phyloP scores from a whole-genome alignment of 2,797 vertebrate genomes.

The Sebastolobus altivelis region DNA sequence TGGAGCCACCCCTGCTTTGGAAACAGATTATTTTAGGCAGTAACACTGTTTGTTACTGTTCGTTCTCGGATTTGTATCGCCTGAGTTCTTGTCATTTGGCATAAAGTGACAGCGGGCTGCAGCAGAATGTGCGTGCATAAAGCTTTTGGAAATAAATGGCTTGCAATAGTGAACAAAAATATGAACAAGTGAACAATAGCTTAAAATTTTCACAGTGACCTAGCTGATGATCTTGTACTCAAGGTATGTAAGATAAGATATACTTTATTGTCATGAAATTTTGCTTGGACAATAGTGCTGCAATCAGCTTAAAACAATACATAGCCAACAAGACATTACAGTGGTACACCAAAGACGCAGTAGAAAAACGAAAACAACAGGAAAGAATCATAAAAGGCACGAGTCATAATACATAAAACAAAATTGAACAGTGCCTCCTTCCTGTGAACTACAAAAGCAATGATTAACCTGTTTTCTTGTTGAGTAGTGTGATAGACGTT shows the following conservation, averaged over 20 bases:
- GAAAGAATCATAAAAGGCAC: too few relatives aligned
- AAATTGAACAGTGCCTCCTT: too few relatives aligned
- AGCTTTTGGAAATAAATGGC: conserved; percentile 5
- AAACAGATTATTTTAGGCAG: conserved; percentile 31
- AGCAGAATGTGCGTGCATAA: not conserved
- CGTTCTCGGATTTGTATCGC: conserved; percentile 34
- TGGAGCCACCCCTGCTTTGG: conserved; percentile 27
- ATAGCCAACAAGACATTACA: too few relatives aligned
- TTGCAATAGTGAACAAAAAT: not conserved
- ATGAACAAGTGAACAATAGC: not conserved
- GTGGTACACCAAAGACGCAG: too few relatives aligned
- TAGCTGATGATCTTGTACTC: not conserved
- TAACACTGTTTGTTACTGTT: not conserved
- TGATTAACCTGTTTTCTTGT: too few relatives aligned
- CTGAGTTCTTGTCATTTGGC: conserved; percentile 13
- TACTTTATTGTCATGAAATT: too few relatives aligned
- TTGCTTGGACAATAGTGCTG: too few relatives aligned
- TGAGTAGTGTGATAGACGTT: too few relatives aligned
- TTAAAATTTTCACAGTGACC: not conserved
- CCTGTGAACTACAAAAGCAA: too few relatives aligned
- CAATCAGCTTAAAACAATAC: too few relatives aligned
- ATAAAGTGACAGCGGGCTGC: conserved; percentile 13
- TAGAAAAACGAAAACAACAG: too few relatives aligned
- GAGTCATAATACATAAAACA: too few relatives aligned
- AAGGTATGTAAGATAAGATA: not conserved